phyloP scores from a whole-genome alignment of 2,888 invertebrate genomes.

The Cyrtodaria siliqua region DNA sequence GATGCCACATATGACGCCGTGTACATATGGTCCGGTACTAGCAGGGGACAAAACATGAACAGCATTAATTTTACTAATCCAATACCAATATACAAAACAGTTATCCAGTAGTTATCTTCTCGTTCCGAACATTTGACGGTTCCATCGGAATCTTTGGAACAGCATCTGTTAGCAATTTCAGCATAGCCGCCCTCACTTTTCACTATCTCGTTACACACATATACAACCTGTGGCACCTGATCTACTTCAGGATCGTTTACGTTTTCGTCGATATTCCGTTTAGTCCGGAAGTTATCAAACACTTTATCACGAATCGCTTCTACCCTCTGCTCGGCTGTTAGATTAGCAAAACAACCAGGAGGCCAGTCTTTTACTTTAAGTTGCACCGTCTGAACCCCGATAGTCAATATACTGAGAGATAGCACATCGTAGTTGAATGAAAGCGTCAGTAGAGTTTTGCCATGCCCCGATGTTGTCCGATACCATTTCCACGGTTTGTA shows the following conservation, averaged over 20 bases:
- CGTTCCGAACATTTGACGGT: constrained; percentile 72
- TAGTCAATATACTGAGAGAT: constrained; percentile 80
- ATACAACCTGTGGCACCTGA: constrained; percentile 41
- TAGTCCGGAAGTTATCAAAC: constrained; percentile 65
- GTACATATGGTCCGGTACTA: constrained; percentile 80
- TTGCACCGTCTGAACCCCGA: constrained; percentile 78
- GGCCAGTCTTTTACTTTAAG: constrained; percentile 78
- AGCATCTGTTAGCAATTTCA: constrained; percentile 80
- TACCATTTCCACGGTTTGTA: constrained; percentile 82
- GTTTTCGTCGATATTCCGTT: constrained; percentile 30
- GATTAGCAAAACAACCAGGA: constrained; percentile 77
- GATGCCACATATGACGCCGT: constrained; percentile 79
- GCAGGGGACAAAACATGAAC: constrained; percentile 80
- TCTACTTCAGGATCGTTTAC: constrained; percentile 38
- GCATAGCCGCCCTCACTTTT: constrained; percentile 67
- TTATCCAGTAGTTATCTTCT: constrained; percentile 78
- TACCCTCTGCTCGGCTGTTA: constrained; percentile 65
- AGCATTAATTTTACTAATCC: constrained; percentile 78
- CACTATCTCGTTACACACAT: constrained; percentile 81
- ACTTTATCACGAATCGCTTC: constrained; percentile 66
- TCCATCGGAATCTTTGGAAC: constrained; percentile 66
- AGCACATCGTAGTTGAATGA: constrained; percentile 83
- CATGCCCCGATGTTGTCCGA: constrained; percentile 81
- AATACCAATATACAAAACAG: constrained; percentile 78
- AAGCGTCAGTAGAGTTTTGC: constrained; percentile 81